Percentiles rank a stretch among this genome's conserved stretches.
Conservation (phyloP, 2,888 invertebrate species). For the Hypsopygia costalis region DNA sequence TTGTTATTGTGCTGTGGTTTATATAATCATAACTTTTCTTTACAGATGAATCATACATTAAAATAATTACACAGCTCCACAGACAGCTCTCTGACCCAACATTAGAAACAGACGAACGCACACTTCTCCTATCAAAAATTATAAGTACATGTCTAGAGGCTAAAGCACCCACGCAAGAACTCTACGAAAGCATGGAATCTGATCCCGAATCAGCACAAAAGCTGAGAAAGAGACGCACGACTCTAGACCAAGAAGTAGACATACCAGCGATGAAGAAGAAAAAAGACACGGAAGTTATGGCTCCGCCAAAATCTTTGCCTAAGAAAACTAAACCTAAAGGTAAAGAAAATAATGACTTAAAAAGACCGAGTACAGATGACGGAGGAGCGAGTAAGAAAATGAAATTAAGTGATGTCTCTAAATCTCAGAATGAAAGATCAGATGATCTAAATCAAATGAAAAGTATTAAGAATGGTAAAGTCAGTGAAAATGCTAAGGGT, state of each 20-base stretch:
- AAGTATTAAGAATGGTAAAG: conserved; percentile 12
- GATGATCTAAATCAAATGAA: conserved; percentile 12
- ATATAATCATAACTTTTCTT: too few relatives aligned
- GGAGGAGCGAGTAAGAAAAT: conserved; percentile 11
- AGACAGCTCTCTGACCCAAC: conserved; percentile 48
- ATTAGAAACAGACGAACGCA: conserved; percentile 53
- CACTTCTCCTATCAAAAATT: conserved; percentile 48
- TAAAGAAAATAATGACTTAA: conserved; percentile 32
- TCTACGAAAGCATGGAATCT: conserved; percentile 33
- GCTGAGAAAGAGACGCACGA: conserved; percentile 23
- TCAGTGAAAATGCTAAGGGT: conserved; percentile 2
- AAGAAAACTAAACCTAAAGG: conserved; percentile 46
- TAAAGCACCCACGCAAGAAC: conserved; percentile 22
- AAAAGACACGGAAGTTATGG: conserved; percentile 48
- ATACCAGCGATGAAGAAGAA: conserved; percentile 20
- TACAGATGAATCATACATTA: conserved; percentile 57
- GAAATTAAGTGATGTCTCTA: conserved; percentile 1
- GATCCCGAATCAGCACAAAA: conserved; percentile 35
- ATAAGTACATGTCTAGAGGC: conserved; percentile 55
- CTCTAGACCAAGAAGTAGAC: conserved; percentile 27
- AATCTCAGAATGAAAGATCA: conserved; percentile 6
- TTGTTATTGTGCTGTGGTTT: too few relatives aligned
- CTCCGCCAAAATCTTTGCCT: conserved; percentile 55
- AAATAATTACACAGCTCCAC: conserved; percentile 45
- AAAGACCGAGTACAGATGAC: conserved; percentile 6